Evolutionary conservation across 2,888 invertebrate species (phyloP).

Genomic region (Liodrosophila aerea): DNA sequence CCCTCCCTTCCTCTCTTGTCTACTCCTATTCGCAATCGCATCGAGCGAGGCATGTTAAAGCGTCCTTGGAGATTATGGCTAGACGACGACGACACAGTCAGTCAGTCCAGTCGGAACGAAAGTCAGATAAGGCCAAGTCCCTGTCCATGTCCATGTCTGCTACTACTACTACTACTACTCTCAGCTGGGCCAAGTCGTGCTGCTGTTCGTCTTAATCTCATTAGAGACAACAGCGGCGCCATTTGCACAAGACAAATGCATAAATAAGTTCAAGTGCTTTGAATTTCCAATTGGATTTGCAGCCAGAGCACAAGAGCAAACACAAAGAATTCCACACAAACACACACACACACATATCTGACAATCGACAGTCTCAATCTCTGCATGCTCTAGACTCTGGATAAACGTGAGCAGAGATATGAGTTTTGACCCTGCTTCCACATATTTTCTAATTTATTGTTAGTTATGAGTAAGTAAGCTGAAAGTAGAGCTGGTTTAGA

Average conservation of each 20-base stretch:
- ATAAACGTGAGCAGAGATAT: too few relatives aligned
- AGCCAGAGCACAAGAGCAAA: background rate
- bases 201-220: constrained; percentile 53
- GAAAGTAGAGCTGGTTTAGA: too few relatives aligned
- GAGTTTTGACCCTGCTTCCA: too few relatives aligned
- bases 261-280: constrained; percentile 73
- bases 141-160: background rate
- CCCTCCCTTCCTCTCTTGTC: too few relatives aligned
- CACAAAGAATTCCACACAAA: too few relatives aligned
- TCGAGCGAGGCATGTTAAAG: constrained; percentile 24
- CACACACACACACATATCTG: too few relatives aligned
- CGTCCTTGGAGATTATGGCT: constrained; percentile 60
- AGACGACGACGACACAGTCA: constrained; percentile 28
- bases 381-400: too few relatives aligned
- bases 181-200: background rate
- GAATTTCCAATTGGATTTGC: constrained; percentile 64
- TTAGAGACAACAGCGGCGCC: constrained; percentile 61
- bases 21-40: too few relatives aligned
- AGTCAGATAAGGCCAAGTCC: constrained; percentile 45
- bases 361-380: too few relatives aligned
- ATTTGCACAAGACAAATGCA: constrained; percentile 73
- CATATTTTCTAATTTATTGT: too few relatives aligned
- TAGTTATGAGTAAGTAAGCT: too few relatives aligned
- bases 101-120: constrained; percentile 17
- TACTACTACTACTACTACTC: too few relatives aligned